Conservation (phyloP, 2,888 invertebrate species). For the Halictus quadricinctus region DNA sequence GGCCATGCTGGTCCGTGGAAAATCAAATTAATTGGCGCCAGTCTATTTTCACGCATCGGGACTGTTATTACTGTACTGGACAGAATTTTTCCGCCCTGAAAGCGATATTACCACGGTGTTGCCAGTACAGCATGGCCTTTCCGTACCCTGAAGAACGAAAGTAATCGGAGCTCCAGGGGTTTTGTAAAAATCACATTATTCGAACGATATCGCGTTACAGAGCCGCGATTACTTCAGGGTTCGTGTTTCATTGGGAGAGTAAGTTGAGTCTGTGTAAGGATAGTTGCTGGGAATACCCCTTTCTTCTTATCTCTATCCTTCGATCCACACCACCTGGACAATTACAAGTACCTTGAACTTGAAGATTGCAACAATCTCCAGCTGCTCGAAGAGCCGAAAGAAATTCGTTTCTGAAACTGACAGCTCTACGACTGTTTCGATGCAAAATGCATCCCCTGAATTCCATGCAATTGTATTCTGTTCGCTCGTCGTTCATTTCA, state of each 20-base stretch:
- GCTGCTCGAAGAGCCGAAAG: background rate
- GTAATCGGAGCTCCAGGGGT: background rate
- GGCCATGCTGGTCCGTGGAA: background rate
- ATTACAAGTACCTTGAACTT: slow-evolving; percentile 12
- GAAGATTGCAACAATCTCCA: slow-evolving; percentile 20
- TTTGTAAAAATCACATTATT: slow-evolving; percentile 13
- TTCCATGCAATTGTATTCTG: background rate
- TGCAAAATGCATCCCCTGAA: background rate
- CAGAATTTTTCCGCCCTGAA: background rate
- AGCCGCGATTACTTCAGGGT: slow-evolving; percentile 8
- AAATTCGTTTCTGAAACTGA: slow-evolving; percentile 17
- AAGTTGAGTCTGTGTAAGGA: slow-evolving; percentile 48
- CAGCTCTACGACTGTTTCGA: background rate
- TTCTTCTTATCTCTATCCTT: background rate
- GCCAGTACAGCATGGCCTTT: background rate
- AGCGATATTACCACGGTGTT: background rate
- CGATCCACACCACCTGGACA: slow-evolving; percentile 7
- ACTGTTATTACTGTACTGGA: background rate
- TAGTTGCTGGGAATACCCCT: background rate
- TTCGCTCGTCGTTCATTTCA: background rate
- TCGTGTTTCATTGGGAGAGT: slow-evolving; percentile 50
- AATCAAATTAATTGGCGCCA: background rate
- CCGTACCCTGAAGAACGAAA: background rate
- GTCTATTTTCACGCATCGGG: background rate
- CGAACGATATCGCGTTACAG: slow-evolving; percentile 19